These are phyloP conservation scores for Bradynema listronoti DNA, from an alignment of 1,140 invertebrate species.

Conservation along the genomic window DNA sequence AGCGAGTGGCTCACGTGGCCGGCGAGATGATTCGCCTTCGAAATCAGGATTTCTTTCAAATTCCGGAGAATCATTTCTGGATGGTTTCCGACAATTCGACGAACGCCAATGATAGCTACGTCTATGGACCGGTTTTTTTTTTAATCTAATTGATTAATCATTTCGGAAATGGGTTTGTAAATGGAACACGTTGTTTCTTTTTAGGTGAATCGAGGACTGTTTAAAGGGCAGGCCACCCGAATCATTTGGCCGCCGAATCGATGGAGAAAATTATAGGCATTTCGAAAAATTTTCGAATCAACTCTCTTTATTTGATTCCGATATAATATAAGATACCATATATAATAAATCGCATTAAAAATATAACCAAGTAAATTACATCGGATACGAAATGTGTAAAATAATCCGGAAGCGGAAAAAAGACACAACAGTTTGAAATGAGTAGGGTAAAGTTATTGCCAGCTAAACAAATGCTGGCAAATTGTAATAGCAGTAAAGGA, in stretches of 20 bases:
- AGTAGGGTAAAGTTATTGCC: too few relatives aligned
- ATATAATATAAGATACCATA: too few relatives aligned
- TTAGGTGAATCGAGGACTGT: conserved; percentile 26
- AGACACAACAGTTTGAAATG: too few relatives aligned
- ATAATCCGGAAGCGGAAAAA: too few relatives aligned
- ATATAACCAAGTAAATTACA: too few relatives aligned
- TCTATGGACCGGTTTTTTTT: conserved; percentile 25
- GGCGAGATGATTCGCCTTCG: conserved; percentile 18
- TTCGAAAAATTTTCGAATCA: too few relatives aligned
- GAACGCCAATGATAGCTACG: conserved; percentile 25
- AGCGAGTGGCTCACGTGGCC: conserved; percentile 5
- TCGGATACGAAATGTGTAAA: too few relatives aligned
- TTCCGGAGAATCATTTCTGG: conserved; percentile 27
- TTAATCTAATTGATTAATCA: neutral
- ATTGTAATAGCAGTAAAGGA: too few relatives aligned
- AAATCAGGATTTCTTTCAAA: conserved; percentile 1
- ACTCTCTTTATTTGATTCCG: too few relatives aligned
- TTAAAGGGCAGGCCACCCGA: conserved; percentile 22
- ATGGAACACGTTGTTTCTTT: conserved; percentile 6
- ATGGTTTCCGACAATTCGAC: conserved; percentile 32
- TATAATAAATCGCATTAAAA: too few relatives aligned
- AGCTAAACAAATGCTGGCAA: too few relatives aligned
- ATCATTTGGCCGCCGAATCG: conserved; percentile 38
- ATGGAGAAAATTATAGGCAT: conserved; percentile 20
- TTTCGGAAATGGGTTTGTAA: neutral